Conservation (phyloP, 2,113 vertebrate genomes). For the Cottus gobio region DNA sequence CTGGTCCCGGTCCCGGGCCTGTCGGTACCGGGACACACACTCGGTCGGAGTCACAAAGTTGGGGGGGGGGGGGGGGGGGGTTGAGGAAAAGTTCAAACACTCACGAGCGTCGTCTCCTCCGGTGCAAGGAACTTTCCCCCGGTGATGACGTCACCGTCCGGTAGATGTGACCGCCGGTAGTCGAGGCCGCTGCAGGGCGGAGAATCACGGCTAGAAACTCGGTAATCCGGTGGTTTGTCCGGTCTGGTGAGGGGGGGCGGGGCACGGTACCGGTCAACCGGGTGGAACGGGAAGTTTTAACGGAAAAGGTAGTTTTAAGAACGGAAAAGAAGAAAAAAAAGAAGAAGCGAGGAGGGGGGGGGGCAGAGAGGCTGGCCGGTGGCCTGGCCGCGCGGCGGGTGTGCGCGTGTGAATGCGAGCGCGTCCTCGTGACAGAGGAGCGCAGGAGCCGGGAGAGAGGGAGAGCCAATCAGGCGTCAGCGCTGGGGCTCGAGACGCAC, state of each 20-base stretch:
- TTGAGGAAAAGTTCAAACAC: not conserved
- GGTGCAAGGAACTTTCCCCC: not conserved
- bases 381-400: constrained; percentile 73
- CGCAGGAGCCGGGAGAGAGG: not conserved
- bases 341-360: not conserved
- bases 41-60: no score
- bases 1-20: constrained; percentile 3
- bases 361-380: constrained; percentile 62
- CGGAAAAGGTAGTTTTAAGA: constrained; percentile 6
- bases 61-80: no score
- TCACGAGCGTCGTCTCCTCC: not conserved
- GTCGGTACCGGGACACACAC: constrained; percentile 48
- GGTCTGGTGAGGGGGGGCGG: not conserved
- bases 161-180: fast-evolving
- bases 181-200: constrained; percentile 34
- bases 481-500: not conserved
- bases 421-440: constrained; percentile 55
- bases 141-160: constrained; percentile 49
- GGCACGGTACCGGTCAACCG: not conserved
- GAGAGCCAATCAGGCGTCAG: not conserved
- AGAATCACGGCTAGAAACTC: constrained; percentile 48
- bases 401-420: constrained; percentile 58
- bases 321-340: constrained; percentile 2
- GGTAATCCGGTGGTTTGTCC: constrained; percentile 24
- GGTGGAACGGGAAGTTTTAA: not conserved